Conservation (phyloP, 92 coral and sea anemone genomes). For the Muricea muricata region DNA sequence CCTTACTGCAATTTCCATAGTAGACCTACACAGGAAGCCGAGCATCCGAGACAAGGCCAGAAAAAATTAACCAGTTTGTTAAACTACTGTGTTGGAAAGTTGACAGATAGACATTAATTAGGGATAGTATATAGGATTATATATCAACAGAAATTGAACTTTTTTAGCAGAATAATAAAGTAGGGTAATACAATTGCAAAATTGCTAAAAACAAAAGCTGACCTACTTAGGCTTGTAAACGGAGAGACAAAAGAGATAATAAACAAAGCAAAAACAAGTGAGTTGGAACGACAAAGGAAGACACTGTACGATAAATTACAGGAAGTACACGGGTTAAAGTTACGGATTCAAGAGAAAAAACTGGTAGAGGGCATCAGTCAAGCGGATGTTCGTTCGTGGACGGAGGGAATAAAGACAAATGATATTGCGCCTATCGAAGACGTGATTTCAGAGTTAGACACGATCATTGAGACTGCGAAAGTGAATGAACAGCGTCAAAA, state of each 20-base stretch:
- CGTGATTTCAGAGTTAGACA: not conserved
- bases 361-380: not conserved
- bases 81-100: too few relatives aligned
- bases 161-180: too few relatives aligned
- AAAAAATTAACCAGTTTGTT: too few relatives aligned
- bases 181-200: too few relatives aligned
- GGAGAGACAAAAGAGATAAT: not conserved
- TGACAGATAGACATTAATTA: too few relatives aligned
- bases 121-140: too few relatives aligned
- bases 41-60: too few relatives aligned
- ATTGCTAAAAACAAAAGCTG: conserved; percentile 2
- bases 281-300: conserved; percentile 12
- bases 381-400: not conserved
- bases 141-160: too few relatives aligned
- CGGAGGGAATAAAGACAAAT: not conserved
- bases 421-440: not conserved
- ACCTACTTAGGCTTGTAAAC: conserved; percentile 1
- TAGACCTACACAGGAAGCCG: too few relatives aligned
- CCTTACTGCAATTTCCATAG: too few relatives aligned
- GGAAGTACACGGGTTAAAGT: not conserved
- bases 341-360: not conserved
- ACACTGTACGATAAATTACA: not conserved
- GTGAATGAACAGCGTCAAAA: not conserved
- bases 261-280: not conserved
- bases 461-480: not conserved